Percentiles rank a stretch among this genome's conserved stretches.
These are phyloP conservation scores for Eutolmus rufibarbis DNA, from an alignment of 2,888 invertebrate genomes.

Conservation along the genomic window DNA sequence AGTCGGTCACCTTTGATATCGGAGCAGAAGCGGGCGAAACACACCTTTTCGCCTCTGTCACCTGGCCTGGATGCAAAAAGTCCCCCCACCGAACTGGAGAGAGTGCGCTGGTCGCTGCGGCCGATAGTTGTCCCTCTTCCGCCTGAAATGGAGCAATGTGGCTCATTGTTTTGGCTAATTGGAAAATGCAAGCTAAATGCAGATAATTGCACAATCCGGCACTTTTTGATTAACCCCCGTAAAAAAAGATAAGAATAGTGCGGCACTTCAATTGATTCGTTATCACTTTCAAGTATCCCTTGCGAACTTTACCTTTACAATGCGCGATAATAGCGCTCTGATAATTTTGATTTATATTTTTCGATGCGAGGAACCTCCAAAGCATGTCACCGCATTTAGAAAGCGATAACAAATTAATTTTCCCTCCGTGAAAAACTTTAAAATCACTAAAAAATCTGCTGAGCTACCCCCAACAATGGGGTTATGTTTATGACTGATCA, in stretches of 20 bases:
- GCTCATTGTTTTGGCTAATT: background rate
- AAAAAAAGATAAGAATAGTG: background rate
- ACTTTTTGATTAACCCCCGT: background rate
- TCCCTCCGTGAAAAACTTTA: background rate
- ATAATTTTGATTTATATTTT: background rate
- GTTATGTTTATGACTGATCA: background rate
- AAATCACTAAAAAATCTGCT: background rate
- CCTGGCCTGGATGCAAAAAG: background rate
- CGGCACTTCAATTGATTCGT: background rate
- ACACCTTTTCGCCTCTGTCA: slow-evolving; percentile 27
- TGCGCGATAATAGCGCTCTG: background rate
- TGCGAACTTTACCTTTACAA: background rate
- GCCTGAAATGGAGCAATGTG: background rate
- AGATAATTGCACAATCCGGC: background rate
- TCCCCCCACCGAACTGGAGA: background rate
- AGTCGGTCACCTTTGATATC: slow-evolving; percentile 27
- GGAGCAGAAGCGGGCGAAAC: background rate
- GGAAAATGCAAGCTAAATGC: background rate
- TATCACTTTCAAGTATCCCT: too few species aligned
- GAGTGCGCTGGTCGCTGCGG: background rate
- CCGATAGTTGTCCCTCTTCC: background rate
- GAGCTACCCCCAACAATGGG: background rate
- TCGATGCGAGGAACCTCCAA: background rate
- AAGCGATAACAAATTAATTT: background rate
- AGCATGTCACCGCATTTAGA: background rate